Base-by-base conservation (phyloP, 2,797 vertebrate genomes). In the Diplodus sargus region DNA sequence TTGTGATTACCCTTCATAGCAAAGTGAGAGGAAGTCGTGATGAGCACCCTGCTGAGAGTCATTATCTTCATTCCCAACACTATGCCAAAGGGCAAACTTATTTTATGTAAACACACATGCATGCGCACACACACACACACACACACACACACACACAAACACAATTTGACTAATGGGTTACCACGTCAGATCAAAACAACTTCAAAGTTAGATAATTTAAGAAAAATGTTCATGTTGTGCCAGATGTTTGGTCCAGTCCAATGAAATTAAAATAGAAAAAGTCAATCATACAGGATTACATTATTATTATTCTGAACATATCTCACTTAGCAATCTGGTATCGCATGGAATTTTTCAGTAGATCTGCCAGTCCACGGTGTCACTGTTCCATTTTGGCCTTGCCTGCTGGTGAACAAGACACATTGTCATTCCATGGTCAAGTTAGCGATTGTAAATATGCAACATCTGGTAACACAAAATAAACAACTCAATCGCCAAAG, bases 81-180 rank as follows among this genome's bases (percentile, higher is more conserved):
- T 45, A 84, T 71, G 61, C 68, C 65, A 92, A 91, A 93, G 93
- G 92, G 93, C 91, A 89, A 58, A 80, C 64, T 60, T 80, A 79
- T 89, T 89, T 85, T 72, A 64, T 75, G 25, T 56, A 77, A 65
- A 64, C 62, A 74, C 70, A 80, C 68, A 84, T 52, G 57, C 30
- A 63, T 30, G 39, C 48, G 56, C 45, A 23, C 30, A 47, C 59
- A 65, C 28, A 34, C 30, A 34, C 30, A 62, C 45, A 23, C 34
- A 52, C 60, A 62, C 23, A 78, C 79, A 74, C 70, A 79, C 70
- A 84, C 59, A 77, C 61, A 45, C 51, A 47, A 22, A 76, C 61
- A 48, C 51, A 47, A 39, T 49, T 75, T 22, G 52, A 39, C 17
- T 4, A 16, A 45, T 17, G 3, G 18, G 2, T 20, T 42, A 43